Evolutionary conservation across 2,888 invertebrate species (phyloP).

Genomic region (Keiferia lycopersicella): DNA sequence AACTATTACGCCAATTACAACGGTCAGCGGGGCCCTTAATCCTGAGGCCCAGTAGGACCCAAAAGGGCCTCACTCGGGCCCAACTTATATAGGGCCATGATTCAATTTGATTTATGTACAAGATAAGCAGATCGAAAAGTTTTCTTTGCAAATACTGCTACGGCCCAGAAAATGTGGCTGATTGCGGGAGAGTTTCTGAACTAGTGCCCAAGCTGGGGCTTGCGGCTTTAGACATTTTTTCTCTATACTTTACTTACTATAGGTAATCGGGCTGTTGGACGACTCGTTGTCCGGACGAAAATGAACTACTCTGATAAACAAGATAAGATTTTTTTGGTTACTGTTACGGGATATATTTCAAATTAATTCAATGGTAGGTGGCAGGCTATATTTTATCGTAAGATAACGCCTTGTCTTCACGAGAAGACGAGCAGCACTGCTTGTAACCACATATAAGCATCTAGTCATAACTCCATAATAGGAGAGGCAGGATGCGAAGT

Average conservation of each 20-base stretch:
- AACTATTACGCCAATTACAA: slow-evolving; percentile 77
- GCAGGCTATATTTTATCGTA: no score
- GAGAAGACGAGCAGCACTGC: no score
- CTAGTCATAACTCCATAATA: no score
- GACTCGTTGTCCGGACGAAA: no score
- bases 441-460: no score
- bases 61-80: slow-evolving; percentile 66
- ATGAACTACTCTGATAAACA: not conserved
- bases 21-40: slow-evolving; percentile 69
- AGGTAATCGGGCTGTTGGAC: no score
- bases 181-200: not conserved
- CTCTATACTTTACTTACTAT: no score
- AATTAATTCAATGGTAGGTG: no score
- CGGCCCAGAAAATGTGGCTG: slow-evolving; percentile 34
- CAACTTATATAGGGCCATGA: slow-evolving; percentile 62
- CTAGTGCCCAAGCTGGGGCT: not conserved
- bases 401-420: no score
- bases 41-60: slow-evolving; percentile 52
- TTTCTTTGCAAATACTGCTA: slow-evolving; percentile 46
- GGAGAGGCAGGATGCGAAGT: no score
- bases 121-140: slow-evolving; percentile 71
- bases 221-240: no score
- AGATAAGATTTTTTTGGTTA: not conserved
- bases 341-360: no score
- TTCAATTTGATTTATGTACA: slow-evolving; percentile 76